A percentile compares a stretch with the other conserved stretches of the same genome.
Conservation (phyloP, 1,140 invertebrate genomes). For the Thalassaphorura encarpata region DNA sequence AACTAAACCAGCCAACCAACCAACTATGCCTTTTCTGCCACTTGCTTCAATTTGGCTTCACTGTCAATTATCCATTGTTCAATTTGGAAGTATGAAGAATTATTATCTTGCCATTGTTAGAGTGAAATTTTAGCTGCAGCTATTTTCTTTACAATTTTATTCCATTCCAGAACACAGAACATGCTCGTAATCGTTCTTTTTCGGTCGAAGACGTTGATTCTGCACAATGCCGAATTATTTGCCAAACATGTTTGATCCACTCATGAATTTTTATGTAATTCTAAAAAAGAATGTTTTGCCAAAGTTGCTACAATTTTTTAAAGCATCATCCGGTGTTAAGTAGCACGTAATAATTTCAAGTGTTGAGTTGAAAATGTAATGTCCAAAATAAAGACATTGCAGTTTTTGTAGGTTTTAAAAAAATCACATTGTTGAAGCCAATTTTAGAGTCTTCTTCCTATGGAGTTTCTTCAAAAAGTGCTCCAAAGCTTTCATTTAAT, state of each 20-base stretch:
- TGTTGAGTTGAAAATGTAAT: too few species aligned
- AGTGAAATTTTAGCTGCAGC: conserved; percentile 83
- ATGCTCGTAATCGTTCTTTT: conserved; percentile 69
- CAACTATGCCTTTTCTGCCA: conserved; percentile 61
- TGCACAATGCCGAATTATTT: conserved; percentile 67
- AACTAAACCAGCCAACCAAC: conserved; percentile 54
- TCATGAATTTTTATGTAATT: conserved; percentile 66
- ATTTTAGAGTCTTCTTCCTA: conserved; percentile 72
- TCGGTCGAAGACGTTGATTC: conserved; percentile 54
- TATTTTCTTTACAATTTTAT: conserved; percentile 80
- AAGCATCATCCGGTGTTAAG: conserved; percentile 82
- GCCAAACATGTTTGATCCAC: conserved; percentile 81
- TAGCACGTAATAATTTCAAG: conserved; percentile 46
- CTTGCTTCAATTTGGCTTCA: conserved; percentile 86
- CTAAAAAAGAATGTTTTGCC: conserved; percentile 74
- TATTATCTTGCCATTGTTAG: conserved; percentile 88
- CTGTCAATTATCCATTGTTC: conserved; percentile 92
- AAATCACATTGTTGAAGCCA: conserved; percentile 91
- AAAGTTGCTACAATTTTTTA: conserved; percentile 86
- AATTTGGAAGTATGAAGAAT: conserved; percentile 77
- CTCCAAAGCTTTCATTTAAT: conserved; percentile 70
- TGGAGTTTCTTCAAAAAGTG: conserved; percentile 72
- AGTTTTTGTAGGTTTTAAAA: conserved; percentile 80
- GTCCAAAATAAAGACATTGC: conserved; percentile 59
- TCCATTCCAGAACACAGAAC: conserved; percentile 83